A percentile compares a stretch with the other conserved stretches of the same genome.
phyloP scores from a whole-genome alignment of 2,797 vertebrate genomes.

The Cossypha caffra region DNA sequence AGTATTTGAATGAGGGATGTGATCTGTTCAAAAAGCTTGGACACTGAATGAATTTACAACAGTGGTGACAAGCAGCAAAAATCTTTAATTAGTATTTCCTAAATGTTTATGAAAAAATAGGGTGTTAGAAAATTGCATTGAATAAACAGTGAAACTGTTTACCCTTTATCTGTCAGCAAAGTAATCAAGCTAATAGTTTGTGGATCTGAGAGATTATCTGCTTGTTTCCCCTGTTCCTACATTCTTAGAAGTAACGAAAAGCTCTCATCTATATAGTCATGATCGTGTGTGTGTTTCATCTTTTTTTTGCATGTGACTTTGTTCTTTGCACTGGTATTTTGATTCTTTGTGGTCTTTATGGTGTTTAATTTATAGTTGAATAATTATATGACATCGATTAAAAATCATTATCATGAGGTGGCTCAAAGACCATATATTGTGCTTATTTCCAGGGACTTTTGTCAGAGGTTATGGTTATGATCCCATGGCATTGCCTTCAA shows the following conservation, averaged over 20 bases:
- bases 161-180: not conserved
- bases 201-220: not conserved
- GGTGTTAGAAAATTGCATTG: not conserved
- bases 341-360: not conserved
- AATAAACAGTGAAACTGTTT: not conserved
- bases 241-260: not conserved
- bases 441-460: not conserved
- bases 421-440: not conserved
- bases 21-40: not conserved
- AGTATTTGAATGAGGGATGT: not conserved
- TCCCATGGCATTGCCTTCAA: not conserved
- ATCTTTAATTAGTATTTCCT: not conserved
- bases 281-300: not conserved
- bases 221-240: not conserved
- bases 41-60: not conserved
- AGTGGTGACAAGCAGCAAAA: not conserved
- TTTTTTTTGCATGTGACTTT: not conserved
- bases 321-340: not conserved
- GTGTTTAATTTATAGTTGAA: not conserved
- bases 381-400: not conserved
- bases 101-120: not conserved
- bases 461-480: not conserved
- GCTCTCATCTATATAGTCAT: not conserved
- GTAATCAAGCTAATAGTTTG: not conserved
- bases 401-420: not conserved